Evolutionary conservation across 2,113 vertebrate genomes (phyloP).

Genomic region (Fulica atra): DNA sequence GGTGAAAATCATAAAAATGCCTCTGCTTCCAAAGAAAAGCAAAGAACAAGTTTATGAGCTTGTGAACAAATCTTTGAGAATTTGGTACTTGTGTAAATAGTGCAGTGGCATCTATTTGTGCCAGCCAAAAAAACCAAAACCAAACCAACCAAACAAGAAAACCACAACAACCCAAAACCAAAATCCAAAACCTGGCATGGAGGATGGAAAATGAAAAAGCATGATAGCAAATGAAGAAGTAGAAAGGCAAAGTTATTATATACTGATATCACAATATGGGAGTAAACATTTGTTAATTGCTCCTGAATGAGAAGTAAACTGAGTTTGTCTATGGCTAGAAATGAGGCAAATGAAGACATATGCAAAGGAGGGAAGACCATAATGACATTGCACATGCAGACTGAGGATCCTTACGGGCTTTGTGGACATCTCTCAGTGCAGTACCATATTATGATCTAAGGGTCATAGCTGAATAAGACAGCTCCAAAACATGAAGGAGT

Average conservation of each 20-base stretch:
- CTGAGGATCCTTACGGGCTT: background rate
- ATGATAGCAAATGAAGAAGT: background rate
- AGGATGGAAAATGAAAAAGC: background rate
- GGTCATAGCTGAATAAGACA: background rate
- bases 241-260: background rate
- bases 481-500: background rate
- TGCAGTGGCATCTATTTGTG: background rate
- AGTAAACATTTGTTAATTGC: background rate
- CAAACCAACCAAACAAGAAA: too few relatives aligned
- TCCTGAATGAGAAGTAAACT: background rate
- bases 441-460: background rate
- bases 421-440: background rate
- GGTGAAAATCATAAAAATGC: background rate
- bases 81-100: background rate
- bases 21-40: background rate
- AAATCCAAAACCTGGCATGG: accelerated
- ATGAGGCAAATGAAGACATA: accelerated
- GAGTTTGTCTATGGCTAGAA: background rate
- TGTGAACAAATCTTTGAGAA: background rate
- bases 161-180: too few relatives aligned
- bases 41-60: background rate
- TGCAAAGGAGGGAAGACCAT: background rate
- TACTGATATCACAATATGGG: background rate
- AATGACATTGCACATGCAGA: background rate
- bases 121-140: background rate